Base-by-base conservation (phyloP, 1,140 invertebrate genomes). In the Brachionus rubens region DNA sequence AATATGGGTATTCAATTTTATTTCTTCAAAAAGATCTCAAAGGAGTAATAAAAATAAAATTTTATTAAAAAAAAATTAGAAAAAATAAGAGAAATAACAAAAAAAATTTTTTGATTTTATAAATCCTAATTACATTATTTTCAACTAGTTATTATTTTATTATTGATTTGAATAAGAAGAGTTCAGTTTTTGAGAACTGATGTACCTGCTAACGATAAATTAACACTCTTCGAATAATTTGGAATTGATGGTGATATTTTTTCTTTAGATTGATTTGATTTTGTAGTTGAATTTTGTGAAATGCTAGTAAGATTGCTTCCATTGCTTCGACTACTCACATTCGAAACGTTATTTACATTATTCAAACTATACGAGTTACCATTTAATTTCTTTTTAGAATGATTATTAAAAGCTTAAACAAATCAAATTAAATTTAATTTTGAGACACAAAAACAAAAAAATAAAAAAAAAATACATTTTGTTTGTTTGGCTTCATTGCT, bases 171-270 rank as follows among this genome's bases (percentile, higher is more conserved):
- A 43, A 24, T 16, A 24, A 43, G 43, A 21, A 19, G 24, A 43
- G 24, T 41, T 65, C 43, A 65, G 19, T 43, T 65, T 21, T 7
- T 65, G 21, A 65, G 26, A 28, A 65, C 59, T 26, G 59, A 65
- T 43, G 59, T 65, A 24, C 59, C 59, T 12, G 40, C 16, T 14
- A 65, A n/a, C 1, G 59, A 65, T 16, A 65, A 65, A n/a, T 65
- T 24, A 16, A 65, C 41, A 26, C 59, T 36, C 43, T 65, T 65
- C 26, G 59, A 9, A 65, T 65, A 43, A 65, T 65, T 65, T 7
- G 59, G 19, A 24, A 65, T 65, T 10, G 59, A 43, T 21, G 59
- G 59, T 24, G 21, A 14, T 14, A 46, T 46, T 46, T 46, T 46
- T 4, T 21, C 5, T 24, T 65, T 41, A 12, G 41, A 21, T 36